These are phyloP conservation scores for Aurelia coerulea DNA, from an alignment of 30 jellyfish, hydroid and myxozoan species.

Conservation along the genomic window DNA sequence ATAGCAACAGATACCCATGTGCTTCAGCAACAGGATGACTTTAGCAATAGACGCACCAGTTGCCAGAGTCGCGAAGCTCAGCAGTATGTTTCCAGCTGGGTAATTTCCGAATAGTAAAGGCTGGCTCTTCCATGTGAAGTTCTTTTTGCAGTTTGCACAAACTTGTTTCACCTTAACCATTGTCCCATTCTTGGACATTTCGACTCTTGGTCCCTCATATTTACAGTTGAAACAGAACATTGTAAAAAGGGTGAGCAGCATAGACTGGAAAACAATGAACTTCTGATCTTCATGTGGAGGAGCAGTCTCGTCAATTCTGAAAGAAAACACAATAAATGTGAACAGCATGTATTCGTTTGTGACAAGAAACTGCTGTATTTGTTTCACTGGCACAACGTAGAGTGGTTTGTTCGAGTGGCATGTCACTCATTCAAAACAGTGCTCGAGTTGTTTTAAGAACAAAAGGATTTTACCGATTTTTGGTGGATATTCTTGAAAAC, in stretches of 20 bases:
- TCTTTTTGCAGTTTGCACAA: conserved; percentile 8
- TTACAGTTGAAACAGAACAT: conserved; percentile 51
- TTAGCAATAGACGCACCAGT: conserved; percentile 50
- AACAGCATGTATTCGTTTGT: too few species aligned
- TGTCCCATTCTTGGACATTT: conserved; percentile 25
- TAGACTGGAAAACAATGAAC: conserved; percentile 46
- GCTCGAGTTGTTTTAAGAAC: too few species aligned
- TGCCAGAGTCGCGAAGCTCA: conserved; percentile 32
- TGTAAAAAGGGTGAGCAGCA: conserved; percentile 35
- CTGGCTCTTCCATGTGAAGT: conserved; percentile 41
- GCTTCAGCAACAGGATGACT: conserved; percentile 35
- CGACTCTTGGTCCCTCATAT: conserved; percentile 5
- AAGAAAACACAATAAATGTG: not conserved
- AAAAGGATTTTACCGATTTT: too few species aligned
- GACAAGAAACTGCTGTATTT: too few species aligned
- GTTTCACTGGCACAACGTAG: too few species aligned
- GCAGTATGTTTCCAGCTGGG: conserved; percentile 60
- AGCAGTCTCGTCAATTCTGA: conserved; percentile 25
- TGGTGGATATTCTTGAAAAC: too few species aligned
- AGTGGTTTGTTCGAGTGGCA: too few species aligned
- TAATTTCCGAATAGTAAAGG: conserved; percentile 14
- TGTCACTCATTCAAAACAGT: too few species aligned
- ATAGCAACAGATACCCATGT: conserved; percentile 45
- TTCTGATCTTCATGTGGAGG: conserved; percentile 30
- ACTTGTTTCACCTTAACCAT: conserved; percentile 43